Evolutionary conservation across 2,888 invertebrate species (phyloP).

Genomic region (Eutolmus rufibarbis): DNA sequence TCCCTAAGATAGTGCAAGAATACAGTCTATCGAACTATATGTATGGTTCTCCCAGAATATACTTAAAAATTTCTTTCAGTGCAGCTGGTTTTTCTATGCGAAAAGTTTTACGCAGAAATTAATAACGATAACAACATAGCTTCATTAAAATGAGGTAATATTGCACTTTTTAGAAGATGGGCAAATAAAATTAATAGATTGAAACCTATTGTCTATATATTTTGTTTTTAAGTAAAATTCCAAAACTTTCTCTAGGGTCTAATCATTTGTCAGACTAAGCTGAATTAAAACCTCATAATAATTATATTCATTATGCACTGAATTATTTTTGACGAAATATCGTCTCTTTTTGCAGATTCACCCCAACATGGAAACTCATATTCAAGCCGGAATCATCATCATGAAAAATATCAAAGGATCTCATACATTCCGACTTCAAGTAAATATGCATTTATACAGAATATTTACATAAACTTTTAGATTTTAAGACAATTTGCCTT

Average conservation of each 20-base stretch:
- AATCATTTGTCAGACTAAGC: neutral
- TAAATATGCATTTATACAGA: constrained; percentile 27
- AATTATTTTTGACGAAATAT: neutral
- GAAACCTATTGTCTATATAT: neutral
- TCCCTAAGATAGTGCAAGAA: no score
- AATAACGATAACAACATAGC: neutral
- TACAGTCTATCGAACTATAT: no score
- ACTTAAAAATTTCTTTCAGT: no score
- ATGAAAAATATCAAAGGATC: constrained; percentile 9
- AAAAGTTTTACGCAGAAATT: neutral
- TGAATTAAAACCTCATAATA: neutral
- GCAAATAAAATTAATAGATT: neutral
- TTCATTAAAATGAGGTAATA: neutral
- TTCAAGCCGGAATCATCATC: neutral
- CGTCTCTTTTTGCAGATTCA: neutral
- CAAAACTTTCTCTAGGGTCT: neutral
- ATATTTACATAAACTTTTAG: neutral
- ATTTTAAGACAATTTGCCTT: constrained; percentile 32
- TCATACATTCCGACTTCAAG: constrained; percentile 2
- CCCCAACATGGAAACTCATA: neutral
- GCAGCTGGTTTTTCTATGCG: neutral
- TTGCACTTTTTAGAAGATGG: neutral
- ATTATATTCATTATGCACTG: neutral
- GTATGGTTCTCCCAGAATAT: no score
- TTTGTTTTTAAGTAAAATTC: neutral